Percentiles rank a stretch among this genome's conserved stretches.
phyloP scores from a whole-genome alignment of 2,113 vertebrate species.

The pig (Sus scrofa) region T2T-Sscrofa CM000816.6:95368501-95369000 shows the following conservation, averaged over 20 bases:
- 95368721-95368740: background rate
- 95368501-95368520: conserved; percentile 46
- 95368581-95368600: background rate
- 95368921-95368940: background rate
- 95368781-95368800: background rate
- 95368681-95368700: background rate
- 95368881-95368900: too few species aligned
- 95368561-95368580: background rate
- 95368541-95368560: conserved; percentile 26
- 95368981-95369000: too few species aligned
- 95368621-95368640: background rate
- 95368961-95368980: too few species aligned
- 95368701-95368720: background rate
- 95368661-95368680: background rate
- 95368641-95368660: too few species aligned
- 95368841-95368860: too few species aligned
- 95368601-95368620: background rate
- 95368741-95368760: background rate
- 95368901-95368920: too few species aligned
- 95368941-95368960: too few species aligned
- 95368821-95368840: background rate
- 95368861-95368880: too few species aligned
- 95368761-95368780: background rate
- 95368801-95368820: background rate
- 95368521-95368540: conserved; percentile 9